phyloP scores from a whole-genome alignment of 35 echinoderm and acorn worm species.

The Chiridota heheva region DNA sequence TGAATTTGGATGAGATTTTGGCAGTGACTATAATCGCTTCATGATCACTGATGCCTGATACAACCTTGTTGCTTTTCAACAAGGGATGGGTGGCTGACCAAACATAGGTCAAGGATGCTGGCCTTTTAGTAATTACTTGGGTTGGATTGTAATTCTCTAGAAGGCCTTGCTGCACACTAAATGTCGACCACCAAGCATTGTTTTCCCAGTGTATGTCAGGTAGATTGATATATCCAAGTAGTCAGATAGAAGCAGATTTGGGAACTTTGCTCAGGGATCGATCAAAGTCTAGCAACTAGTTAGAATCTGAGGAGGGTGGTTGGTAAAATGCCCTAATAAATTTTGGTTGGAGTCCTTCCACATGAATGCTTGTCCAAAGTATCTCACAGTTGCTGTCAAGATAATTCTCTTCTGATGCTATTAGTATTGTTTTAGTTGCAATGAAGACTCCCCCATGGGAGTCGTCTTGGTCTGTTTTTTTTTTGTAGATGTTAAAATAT shows the following conservation, averaged over 20 bases:
- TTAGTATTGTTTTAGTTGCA: background rate
- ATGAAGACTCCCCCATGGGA: conserved; percentile 7
- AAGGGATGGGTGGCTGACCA: too few relatives aligned
- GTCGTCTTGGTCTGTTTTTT: background rate
- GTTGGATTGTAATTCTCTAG: too few relatives aligned
- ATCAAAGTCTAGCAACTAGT: background rate
- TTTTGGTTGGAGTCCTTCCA: background rate
- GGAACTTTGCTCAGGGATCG: background rate
- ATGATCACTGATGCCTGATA: too few relatives aligned
- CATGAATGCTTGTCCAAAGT: background rate
- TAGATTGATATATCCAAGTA: conserved; percentile 14
- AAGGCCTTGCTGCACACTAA: too few relatives aligned
- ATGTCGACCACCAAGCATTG: too few relatives aligned
- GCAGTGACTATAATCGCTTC: too few relatives aligned
- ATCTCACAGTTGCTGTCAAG: conserved; percentile 29
- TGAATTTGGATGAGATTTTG: too few relatives aligned
- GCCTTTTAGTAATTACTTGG: too few relatives aligned
- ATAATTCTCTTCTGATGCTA: background rate
- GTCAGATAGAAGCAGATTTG: too few relatives aligned
- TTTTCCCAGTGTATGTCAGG: conserved; percentile 8
- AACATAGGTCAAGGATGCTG: too few relatives aligned
- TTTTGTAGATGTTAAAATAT: background rate
- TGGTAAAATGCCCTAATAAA: background rate
- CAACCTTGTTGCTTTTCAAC: too few relatives aligned
- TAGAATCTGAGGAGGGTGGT: background rate